A percentile compares a stretch with the other conserved stretches of the same genome.
These are phyloP conservation scores for Callyntrura sp. DNA, from an alignment of 2,888 invertebrate genomes.

Conservation along the genomic window DNA sequence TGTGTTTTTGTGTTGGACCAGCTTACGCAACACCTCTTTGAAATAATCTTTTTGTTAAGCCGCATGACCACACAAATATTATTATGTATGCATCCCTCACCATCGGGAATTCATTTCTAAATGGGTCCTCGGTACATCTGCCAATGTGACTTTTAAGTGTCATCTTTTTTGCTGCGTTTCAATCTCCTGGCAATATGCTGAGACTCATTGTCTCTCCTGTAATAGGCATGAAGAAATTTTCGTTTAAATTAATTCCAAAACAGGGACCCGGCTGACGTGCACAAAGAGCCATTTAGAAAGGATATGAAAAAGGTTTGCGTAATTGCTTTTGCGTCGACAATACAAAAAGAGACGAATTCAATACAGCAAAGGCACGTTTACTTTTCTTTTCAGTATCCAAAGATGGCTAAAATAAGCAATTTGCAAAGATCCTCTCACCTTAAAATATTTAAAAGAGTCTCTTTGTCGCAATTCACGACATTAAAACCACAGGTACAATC, in stretches of 20 bases:
- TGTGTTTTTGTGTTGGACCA: background rate
- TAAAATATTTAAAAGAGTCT: background rate
- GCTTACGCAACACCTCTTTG: slow-evolving; percentile 13
- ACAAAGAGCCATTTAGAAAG: slow-evolving; percentile 38
- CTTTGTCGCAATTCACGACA: background rate
- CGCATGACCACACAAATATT: slow-evolving; percentile 45
- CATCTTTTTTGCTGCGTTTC: slow-evolving; percentile 6
- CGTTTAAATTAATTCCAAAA: slow-evolving; percentile 36
- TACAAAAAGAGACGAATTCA: slow-evolving; percentile 35
- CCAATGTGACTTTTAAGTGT: background rate
- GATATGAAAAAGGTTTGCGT: slow-evolving; percentile 43
- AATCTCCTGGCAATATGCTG: background rate
- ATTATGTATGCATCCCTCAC: background rate
- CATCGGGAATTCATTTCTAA: slow-evolving; percentile 17
- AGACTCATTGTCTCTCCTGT: slow-evolving; percentile 13
- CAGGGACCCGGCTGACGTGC: slow-evolving; percentile 23
- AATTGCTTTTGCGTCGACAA: slow-evolving; percentile 34
- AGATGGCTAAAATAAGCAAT: slow-evolving; percentile 38
- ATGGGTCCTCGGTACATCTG: slow-evolving; percentile 11
- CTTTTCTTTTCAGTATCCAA: slow-evolving; percentile 37
- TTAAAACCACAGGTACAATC: background rate
- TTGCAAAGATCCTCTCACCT: slow-evolving; percentile 30
- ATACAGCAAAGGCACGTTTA: slow-evolving; percentile 22
- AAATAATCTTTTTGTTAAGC: slow-evolving; percentile 43
- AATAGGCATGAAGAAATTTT: background rate